Base-by-base conservation (phyloP, 1,140 invertebrate genomes). In the Drosophila varians region DNA sequence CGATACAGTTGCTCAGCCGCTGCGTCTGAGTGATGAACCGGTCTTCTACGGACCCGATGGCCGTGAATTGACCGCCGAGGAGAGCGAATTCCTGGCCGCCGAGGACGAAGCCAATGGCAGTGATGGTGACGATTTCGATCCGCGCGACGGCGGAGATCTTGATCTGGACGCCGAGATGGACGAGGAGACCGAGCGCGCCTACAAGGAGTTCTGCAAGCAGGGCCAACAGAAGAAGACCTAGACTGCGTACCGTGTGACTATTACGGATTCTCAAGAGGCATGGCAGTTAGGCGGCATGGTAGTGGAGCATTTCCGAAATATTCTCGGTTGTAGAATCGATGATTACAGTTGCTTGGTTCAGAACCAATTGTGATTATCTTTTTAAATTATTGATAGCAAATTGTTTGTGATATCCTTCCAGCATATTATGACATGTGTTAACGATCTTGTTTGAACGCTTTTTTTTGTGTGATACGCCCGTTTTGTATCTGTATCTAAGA, bases 81-180 rank as follows among this genome's bases (percentile, higher is more conserved):
- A 93, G 79, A 91, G 80, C 7, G 86, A 91, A 47, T 93, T 93
- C 72, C 69, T 93, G 0, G 68, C 87, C 47, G 61, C 72, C 12
- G 75, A 74, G 21, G 78, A 82, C 26, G 69, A 72, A 45, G 77
- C 55, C 5, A 56, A 12, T 12, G 84, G 57, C 31, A 89, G 77
- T 25, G 84, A 92, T 46, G 92, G 92, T 14, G 74, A 78, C 36
- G 65, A 79, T 25, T 87, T 88, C 76, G 86, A 75, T 64, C 91
- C 89, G 46, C 80, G 91, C 61, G 86, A 91, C 14, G 60, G 42
- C 78, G 91, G 90, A 12, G 92, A 92, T 61, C 88, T 92, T 58
- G 91, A 93, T 75, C 82, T 92, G 21, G 90, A 91, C 55, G 92
- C 92, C 3, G 92, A 93, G 90, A 93, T 93, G 92, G 92, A 92